Conservation (phyloP, 2,113 vertebrate species). For the Semicossyphus pulcher region DNA sequence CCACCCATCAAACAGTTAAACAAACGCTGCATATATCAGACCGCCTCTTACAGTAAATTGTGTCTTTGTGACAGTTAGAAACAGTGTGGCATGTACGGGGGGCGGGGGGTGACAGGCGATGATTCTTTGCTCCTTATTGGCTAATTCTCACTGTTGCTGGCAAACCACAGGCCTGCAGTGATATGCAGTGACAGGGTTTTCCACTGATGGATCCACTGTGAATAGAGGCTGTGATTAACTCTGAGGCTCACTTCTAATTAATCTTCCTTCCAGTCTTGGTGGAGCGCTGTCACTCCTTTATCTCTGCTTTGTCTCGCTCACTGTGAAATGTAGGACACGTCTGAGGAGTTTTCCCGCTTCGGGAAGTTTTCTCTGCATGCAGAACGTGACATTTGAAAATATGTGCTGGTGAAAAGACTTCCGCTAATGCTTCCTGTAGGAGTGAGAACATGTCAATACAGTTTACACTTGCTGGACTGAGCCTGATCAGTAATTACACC, state of each 20-base stretch:
- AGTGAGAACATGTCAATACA: constrained; percentile 43
- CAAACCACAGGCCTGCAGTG: constrained; percentile 43
- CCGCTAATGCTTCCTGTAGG: constrained; percentile 12
- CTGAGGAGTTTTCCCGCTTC: constrained; percentile 7
- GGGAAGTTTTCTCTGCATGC: constrained; percentile 12
- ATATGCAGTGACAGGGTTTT: constrained; percentile 57
- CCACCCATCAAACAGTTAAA: constrained; percentile 37
- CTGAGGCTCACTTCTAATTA: constrained; percentile 74
- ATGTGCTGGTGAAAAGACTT: constrained; percentile 3
- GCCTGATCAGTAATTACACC: constrained; percentile 44
- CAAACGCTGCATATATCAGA: constrained; percentile 40
- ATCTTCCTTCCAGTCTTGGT: constrained; percentile 64
- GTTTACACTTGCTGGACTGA: constrained; percentile 42
- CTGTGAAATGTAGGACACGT: constrained; percentile 50
- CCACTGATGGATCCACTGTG: constrained; percentile 65
- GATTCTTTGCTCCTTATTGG: constrained; percentile 50
- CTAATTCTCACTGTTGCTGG: constrained; percentile 47
- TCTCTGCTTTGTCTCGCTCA: constrained; percentile 39
- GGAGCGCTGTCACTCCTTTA: constrained; percentile 51
- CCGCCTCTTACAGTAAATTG: constrained; percentile 24
- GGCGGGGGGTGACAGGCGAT: constrained; percentile 18
- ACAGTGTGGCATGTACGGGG: constrained; percentile 20
- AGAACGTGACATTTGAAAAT: background rate
- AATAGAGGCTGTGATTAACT: constrained; percentile 78
- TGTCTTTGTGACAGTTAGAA: constrained; percentile 46